Evolutionary conservation across 2,888 invertebrate species (phyloP).

Genomic region (Leucophenga montana): DNA sequence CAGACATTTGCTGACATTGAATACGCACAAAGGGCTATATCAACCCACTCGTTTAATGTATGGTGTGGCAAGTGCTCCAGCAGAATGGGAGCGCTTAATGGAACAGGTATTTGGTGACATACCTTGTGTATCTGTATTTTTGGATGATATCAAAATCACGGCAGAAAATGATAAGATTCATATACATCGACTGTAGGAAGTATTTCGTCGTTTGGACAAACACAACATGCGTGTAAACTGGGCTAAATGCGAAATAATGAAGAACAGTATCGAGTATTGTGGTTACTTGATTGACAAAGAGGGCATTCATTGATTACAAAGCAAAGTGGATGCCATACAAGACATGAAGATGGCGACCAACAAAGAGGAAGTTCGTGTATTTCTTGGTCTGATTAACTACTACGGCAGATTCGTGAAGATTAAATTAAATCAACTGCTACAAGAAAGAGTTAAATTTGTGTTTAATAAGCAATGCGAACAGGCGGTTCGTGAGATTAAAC

Average conservation of each 20-base stretch:
- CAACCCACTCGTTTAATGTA: constrained; percentile 53
- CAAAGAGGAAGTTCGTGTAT: too few species aligned
- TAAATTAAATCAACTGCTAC: too few species aligned
- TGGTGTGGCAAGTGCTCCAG: too few species aligned
- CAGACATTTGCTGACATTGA: constrained; percentile 55
- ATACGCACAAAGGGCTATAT: constrained; percentile 61
- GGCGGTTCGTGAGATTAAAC: constrained; percentile 53
- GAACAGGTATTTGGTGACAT: too few species aligned
- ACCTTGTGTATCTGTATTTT: too few species aligned
- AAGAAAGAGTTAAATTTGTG: constrained; percentile 46
- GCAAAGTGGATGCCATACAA: constrained; percentile 59
- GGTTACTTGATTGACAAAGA: constrained; percentile 58
- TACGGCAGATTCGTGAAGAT: too few species aligned
- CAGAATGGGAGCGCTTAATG: too few species aligned
- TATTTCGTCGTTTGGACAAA: constrained; percentile 36
- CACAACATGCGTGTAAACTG: neutral
- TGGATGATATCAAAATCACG: too few species aligned
- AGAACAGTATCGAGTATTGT: constrained; percentile 55
- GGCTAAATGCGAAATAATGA: constrained; percentile 56
- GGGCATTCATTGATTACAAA: constrained; percentile 59
- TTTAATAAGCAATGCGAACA: constrained; percentile 48
- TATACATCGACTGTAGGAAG: constrained; percentile 51
- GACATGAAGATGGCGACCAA: too few species aligned
- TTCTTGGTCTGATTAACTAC: too few species aligned
- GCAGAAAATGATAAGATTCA: constrained; percentile 1